Conservation (phyloP, 1,140 invertebrate species). For the Anthonomus grandis region DNA sequence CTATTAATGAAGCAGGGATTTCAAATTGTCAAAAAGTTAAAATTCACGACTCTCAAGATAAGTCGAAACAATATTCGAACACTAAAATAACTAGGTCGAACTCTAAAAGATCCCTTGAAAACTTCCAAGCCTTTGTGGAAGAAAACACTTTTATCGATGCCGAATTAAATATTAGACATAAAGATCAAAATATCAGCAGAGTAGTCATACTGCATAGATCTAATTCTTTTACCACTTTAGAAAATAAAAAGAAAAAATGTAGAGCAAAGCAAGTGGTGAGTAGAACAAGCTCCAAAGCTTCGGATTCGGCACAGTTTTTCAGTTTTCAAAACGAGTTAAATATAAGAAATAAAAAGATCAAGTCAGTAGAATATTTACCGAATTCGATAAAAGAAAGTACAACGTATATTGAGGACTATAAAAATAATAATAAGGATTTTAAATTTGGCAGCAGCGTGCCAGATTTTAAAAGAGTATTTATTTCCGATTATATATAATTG, state of each 20-base stretch:
- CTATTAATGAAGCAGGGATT: background rate
- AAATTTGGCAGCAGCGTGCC: slow-evolving; percentile 53
- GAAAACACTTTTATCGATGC: background rate
- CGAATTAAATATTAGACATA: background rate
- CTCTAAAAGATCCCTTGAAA: slow-evolving; percentile 45
- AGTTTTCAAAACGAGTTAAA: slow-evolving; percentile 11
- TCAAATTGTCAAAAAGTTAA: background rate
- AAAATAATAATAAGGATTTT: slow-evolving; percentile 34
- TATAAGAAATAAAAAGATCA: slow-evolving; percentile 30
- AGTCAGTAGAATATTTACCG: slow-evolving; percentile 36
- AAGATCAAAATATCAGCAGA: slow-evolving; percentile 20
- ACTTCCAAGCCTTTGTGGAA: slow-evolving; percentile 41
- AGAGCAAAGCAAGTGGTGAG: slow-evolving; percentile 26
- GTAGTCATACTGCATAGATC: slow-evolving; percentile 35
- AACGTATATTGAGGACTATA: slow-evolving; percentile 32
- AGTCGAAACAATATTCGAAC: slow-evolving; percentile 19
- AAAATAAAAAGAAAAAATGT: slow-evolving; percentile 28
- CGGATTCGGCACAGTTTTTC: slow-evolving; percentile 23
- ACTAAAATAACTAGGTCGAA: slow-evolving; percentile 40
- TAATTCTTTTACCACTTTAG: slow-evolving; percentile 40
- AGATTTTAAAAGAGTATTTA: slow-evolving; percentile 56
- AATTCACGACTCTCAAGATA: background rate
- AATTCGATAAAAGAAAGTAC: slow-evolving; percentile 22
- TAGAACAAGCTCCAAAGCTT: slow-evolving; percentile 29
- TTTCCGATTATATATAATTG: slow-evolving; percentile 52